Evolutionary conservation across 1,140 invertebrate species (phyloP).

Genomic region (Ectropis grisescens): DNA sequence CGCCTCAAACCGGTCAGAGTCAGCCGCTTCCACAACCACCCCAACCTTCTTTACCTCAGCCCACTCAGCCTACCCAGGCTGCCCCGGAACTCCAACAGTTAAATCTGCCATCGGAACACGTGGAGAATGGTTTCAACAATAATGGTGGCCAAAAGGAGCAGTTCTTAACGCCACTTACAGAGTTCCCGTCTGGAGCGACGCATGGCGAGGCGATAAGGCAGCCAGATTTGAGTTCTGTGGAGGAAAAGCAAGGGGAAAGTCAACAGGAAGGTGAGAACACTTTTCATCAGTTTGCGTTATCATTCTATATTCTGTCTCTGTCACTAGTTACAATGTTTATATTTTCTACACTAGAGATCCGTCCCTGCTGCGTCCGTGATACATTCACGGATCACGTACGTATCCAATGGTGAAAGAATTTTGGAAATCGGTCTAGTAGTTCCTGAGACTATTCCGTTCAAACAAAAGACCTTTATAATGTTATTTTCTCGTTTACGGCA

Average conservation of each 20-base stretch:
- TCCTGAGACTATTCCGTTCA: too few relatives aligned
- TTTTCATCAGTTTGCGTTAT: too few relatives aligned
- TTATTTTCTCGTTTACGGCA: too few relatives aligned
- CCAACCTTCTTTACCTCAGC: constrained; percentile 1
- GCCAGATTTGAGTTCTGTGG: constrained; percentile 43
- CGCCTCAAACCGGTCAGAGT: not conserved
- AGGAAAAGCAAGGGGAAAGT: constrained; percentile 37
- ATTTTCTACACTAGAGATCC: too few relatives aligned
- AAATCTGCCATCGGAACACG: constrained; percentile 26
- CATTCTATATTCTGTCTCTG: too few relatives aligned
- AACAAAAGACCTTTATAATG: too few relatives aligned
- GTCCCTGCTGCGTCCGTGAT: too few relatives aligned
- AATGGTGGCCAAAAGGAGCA: constrained; percentile 43
- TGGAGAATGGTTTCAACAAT: constrained; percentile 28
- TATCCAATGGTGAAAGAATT: too few relatives aligned
- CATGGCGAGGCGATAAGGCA: constrained; percentile 31
- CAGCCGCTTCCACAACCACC: constrained; percentile 4
- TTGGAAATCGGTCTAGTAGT: too few relatives aligned
- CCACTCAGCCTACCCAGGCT: constrained; percentile 13
- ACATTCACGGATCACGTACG: too few relatives aligned
- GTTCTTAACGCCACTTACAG: constrained; percentile 51
- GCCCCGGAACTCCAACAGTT: constrained; percentile 34
- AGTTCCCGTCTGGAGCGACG: constrained; percentile 34
- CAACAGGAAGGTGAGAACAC: constrained; percentile 40
- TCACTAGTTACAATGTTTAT: too few relatives aligned